Percentiles rank a stretch among this genome's conserved stretches.
These are phyloP conservation scores for Mobula birostris DNA, from an alignment of 2,113 vertebrate species.

Conservation along the genomic window DNA sequence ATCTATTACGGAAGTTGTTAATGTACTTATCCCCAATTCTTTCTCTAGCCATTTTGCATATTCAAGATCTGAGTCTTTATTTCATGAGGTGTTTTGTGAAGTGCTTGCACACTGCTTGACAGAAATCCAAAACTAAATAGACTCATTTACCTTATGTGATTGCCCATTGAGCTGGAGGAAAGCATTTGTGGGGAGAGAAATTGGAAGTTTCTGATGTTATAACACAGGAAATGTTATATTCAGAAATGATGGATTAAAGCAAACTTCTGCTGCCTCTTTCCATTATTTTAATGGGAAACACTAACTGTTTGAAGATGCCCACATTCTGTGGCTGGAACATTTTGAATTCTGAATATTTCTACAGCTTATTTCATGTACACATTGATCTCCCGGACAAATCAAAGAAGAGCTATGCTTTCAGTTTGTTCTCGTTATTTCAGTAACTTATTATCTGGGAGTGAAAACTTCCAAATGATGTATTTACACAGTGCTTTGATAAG, in stretches of 20 bases:
- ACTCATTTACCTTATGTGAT: constrained; percentile 18
- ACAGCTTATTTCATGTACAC: background rate
- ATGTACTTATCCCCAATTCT: background rate
- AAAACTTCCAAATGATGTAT: constrained; percentile 17
- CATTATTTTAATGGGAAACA: constrained; percentile 53
- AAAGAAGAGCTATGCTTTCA: constrained; percentile 13
- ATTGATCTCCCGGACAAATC: constrained; percentile 18
- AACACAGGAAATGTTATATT: constrained; percentile 45
- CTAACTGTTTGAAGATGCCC: constrained; percentile 52
- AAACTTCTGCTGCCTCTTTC: constrained; percentile 53
- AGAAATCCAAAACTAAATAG: constrained; percentile 4
- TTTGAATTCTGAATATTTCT: constrained; percentile 20
- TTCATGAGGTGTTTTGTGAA: background rate
- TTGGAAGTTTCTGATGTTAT: constrained; percentile 51
- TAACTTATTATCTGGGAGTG: background rate
- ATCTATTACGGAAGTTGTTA: background rate
- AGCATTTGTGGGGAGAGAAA: constrained; percentile 59
- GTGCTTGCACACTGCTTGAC: background rate
- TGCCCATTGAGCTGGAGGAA: constrained; percentile 49
- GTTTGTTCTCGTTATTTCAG: constrained; percentile 7
- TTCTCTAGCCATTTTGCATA: background rate
- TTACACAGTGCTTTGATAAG: background rate
- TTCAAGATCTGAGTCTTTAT: background rate
- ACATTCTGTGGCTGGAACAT: constrained; percentile 57
- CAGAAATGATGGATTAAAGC: constrained; percentile 61